Percentiles rank a stretch among this genome's conserved stretches.
Evolutionary conservation across 2,113 vertebrate genomes (phyloP).

Genomic region (Odobenus rosmarus): DNA sequence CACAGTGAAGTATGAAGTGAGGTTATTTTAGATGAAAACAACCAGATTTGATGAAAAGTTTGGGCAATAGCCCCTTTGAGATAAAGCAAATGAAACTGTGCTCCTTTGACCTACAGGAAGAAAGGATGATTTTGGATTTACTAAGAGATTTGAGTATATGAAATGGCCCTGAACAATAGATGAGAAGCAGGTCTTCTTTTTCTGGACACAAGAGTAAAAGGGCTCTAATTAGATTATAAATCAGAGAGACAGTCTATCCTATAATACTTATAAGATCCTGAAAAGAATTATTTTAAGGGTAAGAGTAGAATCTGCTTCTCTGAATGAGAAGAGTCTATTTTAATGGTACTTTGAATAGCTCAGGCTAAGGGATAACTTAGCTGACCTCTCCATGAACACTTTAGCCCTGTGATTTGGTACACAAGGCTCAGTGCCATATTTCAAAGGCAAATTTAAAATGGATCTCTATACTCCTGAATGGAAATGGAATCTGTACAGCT

Average conservation of each 20-base stretch:
- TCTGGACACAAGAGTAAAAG: constrained; percentile 61
- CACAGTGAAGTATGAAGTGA: neutral
- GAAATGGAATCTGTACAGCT: neutral
- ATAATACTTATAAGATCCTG: constrained; percentile 55
- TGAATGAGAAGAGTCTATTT: constrained; percentile 51
- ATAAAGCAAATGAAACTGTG: constrained; percentile 68
- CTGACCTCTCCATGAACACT: constrained; percentile 10
- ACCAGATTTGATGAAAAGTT: constrained; percentile 66
- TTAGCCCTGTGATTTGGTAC: neutral
- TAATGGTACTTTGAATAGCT: constrained; percentile 23
- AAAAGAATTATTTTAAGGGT: constrained; percentile 71
- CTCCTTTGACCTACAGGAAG: constrained; percentile 54
- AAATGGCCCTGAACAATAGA: constrained; percentile 59
- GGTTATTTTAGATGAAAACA: constrained; percentile 56
- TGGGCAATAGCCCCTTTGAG: constrained; percentile 54
- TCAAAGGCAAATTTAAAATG: constrained; percentile 40
- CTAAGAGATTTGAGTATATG: neutral
- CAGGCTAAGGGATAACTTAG: constrained; percentile 13
- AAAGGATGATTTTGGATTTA: constrained; percentile 52
- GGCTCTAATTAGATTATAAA: constrained; percentile 78
- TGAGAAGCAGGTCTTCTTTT: constrained; percentile 31
- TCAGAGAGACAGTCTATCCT: constrained; percentile 58
- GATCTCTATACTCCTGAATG: neutral
- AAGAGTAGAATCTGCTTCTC: constrained; percentile 51
- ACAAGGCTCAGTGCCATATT: neutral